Base-by-base conservation (phyloP, 2,888 invertebrate species). In the Neoaliturus tenellus region DNA sequence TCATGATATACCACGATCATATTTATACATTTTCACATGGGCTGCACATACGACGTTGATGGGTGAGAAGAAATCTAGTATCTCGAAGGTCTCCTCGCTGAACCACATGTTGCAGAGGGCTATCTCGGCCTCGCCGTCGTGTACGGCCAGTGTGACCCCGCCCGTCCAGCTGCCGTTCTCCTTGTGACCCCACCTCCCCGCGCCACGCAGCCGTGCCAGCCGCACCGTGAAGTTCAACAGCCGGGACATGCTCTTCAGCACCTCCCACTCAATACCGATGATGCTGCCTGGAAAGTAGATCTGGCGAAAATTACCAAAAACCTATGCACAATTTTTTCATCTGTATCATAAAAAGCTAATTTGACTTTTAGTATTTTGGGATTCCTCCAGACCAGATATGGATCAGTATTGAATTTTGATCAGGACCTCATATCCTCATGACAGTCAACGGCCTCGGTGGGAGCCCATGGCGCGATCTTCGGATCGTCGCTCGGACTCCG, bases 81-180 rank as follows among this genome's bases (percentile, higher is more conserved):
- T 28, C 39, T 5, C 5, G 44, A 25, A 75, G 0, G 17, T 44
- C 25, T 28, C 44, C 25, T 1, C 17, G 4, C 17, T 17, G 35
- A 28, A 39, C 75, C 75, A 75, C 39, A 75, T 41, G 44, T 75
- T 75, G 39, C 75, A 75, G 8, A 75, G 28, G 44, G 48, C 75
- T 3, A 75, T 48, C 28, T 75, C 75, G 0, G 75, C 75, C 0
- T 41, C 48, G 1, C 44, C 44, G 20, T 75, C 75, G 2, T n/a
- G 10, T 8, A 75, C 10, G 20, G 75, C 75, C n/a, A 4, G 44
- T 1, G 28, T 41, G 17, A 75, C 28, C 5, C 75, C 75, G 17
- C 75, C 75, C 6, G 28, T 28, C 41, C 44, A 41, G n/a, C 44
- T 75, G 44, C 75, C 75, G 31, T 75, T 75, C 10, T 6, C 39